Conservation (phyloP, 2,797 vertebrate genomes). For the Paratrypauchen microcephalus region DNA sequence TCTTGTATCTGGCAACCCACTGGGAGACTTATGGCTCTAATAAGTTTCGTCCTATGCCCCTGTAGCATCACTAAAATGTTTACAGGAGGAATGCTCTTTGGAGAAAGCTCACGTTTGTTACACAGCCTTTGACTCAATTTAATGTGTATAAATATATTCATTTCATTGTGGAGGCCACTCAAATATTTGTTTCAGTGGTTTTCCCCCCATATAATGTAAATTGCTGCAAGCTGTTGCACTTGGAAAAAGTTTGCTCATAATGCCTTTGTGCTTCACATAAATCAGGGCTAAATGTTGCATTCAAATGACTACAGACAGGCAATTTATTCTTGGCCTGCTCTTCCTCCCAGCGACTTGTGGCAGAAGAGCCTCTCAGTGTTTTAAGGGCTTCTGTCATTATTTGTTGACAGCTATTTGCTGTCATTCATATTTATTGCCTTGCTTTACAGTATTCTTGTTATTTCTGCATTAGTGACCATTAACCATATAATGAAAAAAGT, state of each 20-base stretch:
- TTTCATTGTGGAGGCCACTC: conserved; percentile 79
- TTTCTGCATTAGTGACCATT: conserved; percentile 50
- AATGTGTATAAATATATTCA: conserved; percentile 79
- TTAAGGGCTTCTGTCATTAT: conserved; percentile 71
- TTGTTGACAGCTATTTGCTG: conserved; percentile 77
- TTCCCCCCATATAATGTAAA: conserved; percentile 82
- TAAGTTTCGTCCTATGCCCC: conserved; percentile 68
- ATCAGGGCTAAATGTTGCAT: conserved; percentile 81
- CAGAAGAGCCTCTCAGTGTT: conserved; percentile 50
- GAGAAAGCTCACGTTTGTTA: conserved; percentile 68
- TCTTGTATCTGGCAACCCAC: conserved; percentile 52
- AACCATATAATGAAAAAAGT: conserved; percentile 10
- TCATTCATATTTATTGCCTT: conserved; percentile 51
- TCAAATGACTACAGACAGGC: conserved; percentile 83
- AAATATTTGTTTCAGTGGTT: conserved; percentile 83
- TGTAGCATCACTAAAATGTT: conserved; percentile 73
- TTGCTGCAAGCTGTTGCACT: conserved; percentile 83
- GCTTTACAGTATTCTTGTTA: conserved; percentile 44
- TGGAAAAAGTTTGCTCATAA: conserved; percentile 81
- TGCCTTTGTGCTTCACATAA: conserved; percentile 78
- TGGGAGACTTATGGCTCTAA: conserved; percentile 65
- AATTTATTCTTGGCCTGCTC: conserved; percentile 77
- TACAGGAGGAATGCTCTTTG: conserved; percentile 65
- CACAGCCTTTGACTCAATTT: conserved; percentile 72
- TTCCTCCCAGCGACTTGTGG: conserved; percentile 50